Conservation (phyloP, 2,888 invertebrate genomes). For the Plagiodera versicolora region DNA sequence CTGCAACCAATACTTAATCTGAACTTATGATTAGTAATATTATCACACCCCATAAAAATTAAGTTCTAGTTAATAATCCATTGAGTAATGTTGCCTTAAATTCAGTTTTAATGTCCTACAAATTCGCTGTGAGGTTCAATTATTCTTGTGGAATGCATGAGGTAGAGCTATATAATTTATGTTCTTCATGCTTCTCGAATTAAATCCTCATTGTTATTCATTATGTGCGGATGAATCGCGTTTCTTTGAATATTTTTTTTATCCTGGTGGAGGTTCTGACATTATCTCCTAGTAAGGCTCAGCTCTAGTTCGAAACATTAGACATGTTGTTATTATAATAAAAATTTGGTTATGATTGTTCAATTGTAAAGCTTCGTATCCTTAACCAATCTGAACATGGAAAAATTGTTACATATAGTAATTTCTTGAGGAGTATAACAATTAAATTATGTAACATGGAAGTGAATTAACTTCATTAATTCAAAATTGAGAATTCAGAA, state of each 20-base stretch:
- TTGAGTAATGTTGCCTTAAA: constrained; percentile 24
- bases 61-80: constrained; percentile 3
- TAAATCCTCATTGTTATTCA: constrained; percentile 40
- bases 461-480: too few species aligned
- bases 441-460: too few species aligned
- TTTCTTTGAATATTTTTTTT: background rate
- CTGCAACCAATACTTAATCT: too few species aligned
- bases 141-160: constrained; percentile 39
- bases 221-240: constrained; percentile 22
- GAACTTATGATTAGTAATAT: constrained; percentile 6
- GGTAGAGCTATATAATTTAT: constrained; percentile 41
- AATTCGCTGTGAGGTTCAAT: constrained; percentile 33
- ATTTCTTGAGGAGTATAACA: too few species aligned
- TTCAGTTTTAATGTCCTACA: constrained; percentile 36
- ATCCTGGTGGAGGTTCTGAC: background rate
- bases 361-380: too few species aligned
- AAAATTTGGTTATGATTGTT: too few species aligned
- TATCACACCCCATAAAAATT: background rate
- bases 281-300: background rate
- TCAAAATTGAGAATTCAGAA: too few species aligned
- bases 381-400: too few species aligned
- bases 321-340: too few species aligned
- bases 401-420: too few species aligned
- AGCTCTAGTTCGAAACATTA: background rate
- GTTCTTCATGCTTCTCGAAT: constrained; percentile 37